Evolutionary conservation across 2,888 invertebrate genomes (phyloP), one percentile per base, ranked within the genome.

Genomic region (Diarsia dahlii): DNA sequence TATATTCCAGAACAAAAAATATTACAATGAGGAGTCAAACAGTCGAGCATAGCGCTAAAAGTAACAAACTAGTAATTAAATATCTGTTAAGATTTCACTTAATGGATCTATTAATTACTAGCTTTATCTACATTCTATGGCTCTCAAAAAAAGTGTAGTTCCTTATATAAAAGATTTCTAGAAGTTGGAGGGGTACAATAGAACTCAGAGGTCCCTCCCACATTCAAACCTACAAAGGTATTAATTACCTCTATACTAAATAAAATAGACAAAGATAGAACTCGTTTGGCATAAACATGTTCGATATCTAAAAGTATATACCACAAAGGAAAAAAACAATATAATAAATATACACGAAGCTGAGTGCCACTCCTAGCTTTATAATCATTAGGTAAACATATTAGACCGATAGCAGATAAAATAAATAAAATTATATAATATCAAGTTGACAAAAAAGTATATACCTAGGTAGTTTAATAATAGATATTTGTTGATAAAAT

Each of bases 361-460:
- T 28, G 28, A 48, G 18, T 8, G 23, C 23, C 20, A 28, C 20
- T 28, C 69, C 5, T 9, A 18, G 3, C 18, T 48, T 46, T 52
- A 39, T 67, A 54, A 68, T 68, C 28, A 45, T 69, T 46, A 62
- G 15, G 9, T 66, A 50, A 68, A 50, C 63, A 39, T 50, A 39
- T 23, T 23, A 50, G 12, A n/a, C 48, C 28, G 3, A 20, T 69
- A 48, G 9, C 10, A n/a, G 54, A 75, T 76, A 64, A 76, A 48
- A 48, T 13, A 39, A 39, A 39, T 8, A 39, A 39, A 39, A 39
- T 39, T 6, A 39, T 8, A 8, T 39, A 8, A 8, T 39, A 39
- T 39, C 39, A 39, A 39, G 15, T 48, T 48, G 13, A 48, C 13
- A 48, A 13, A 48, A 48, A 48, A 48, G 48, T 48, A 48, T 48